These are phyloP conservation scores for Propithecus perrieri DNA, from an alignment of 2,797 vertebrate genomes.

Conservation along the genomic window DNA sequence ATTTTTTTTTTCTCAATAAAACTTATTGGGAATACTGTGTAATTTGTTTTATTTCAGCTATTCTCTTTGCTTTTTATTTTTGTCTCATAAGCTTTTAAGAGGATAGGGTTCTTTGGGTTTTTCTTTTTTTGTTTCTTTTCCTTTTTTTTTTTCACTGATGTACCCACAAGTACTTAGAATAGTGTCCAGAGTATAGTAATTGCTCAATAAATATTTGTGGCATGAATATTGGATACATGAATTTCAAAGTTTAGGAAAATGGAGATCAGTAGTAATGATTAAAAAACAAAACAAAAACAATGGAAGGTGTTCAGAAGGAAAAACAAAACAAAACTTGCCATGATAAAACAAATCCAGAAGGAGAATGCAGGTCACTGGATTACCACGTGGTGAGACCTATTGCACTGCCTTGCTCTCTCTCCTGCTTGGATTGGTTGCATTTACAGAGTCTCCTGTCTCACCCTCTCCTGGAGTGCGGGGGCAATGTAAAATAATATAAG, in stretches of 20 bases:
- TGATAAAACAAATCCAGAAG: not conserved
- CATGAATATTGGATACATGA: not conserved
- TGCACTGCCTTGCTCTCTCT: not conserved
- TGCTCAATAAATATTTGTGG: conserved; percentile 2
- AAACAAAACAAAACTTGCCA: not conserved
- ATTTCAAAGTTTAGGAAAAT: not conserved
- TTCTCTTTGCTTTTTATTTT: conserved; percentile 1
- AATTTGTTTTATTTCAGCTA: not conserved
- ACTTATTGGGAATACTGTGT: not conserved
- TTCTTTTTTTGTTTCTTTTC: not conserved
- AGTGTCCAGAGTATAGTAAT: not conserved
- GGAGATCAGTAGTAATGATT: not conserved
- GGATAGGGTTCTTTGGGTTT: not conserved
- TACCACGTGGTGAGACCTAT: not conserved
- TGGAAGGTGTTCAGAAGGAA: not conserved
- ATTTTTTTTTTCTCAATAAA: not conserved
- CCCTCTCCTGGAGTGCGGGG: not conserved
- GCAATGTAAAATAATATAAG: not conserved
- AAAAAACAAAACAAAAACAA: not conserved
- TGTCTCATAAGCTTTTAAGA: not conserved
- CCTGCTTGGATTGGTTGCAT: not conserved
- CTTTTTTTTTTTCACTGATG: not conserved
- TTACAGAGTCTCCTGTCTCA: not conserved
- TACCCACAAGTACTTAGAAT: not conserved
- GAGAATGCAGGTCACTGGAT: not conserved